phyloP scores from a whole-genome alignment of 2,888 invertebrate genomes.

The Thymelicus sylvestris region DNA sequence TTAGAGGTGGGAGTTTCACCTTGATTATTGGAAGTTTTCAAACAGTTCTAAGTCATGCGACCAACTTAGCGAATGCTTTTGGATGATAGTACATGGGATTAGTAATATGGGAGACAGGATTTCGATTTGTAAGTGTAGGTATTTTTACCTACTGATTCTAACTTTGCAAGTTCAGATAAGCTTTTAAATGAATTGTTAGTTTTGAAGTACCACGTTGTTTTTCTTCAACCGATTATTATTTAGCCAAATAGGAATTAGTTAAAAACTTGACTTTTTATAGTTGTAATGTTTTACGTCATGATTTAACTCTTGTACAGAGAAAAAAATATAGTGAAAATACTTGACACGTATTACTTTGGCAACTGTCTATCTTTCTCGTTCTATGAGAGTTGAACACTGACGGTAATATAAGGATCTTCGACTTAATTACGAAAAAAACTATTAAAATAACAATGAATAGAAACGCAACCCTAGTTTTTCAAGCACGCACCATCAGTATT shows the following conservation, averaged over 20 bases:
- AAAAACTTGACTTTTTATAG: too few relatives aligned
- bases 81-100: not conserved
- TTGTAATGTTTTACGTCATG: too few relatives aligned
- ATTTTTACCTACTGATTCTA: not conserved
- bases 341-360: too few relatives aligned
- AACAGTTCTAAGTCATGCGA: not conserved
- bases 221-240: too few relatives aligned
- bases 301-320: too few relatives aligned
- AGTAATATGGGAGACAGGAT: not conserved
- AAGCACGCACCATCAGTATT: not conserved
- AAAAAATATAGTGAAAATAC: too few relatives aligned
- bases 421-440: not conserved
- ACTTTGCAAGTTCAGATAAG: not conserved
- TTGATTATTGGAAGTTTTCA: not conserved
- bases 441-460: not conserved
- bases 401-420: too few relatives aligned
- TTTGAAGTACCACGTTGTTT: too few relatives aligned
- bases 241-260: too few relatives aligned
- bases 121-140: not conserved
- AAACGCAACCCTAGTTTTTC: not conserved
- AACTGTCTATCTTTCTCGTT: too few relatives aligned
- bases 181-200: not conserved
- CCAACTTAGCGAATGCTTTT: not conserved
- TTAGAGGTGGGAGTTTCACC: constrained; percentile 4
- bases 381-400: too few relatives aligned